Evolutionary conservation across 2,888 invertebrate genomes (phyloP).

Genomic region (Papilio gigon): DNA sequence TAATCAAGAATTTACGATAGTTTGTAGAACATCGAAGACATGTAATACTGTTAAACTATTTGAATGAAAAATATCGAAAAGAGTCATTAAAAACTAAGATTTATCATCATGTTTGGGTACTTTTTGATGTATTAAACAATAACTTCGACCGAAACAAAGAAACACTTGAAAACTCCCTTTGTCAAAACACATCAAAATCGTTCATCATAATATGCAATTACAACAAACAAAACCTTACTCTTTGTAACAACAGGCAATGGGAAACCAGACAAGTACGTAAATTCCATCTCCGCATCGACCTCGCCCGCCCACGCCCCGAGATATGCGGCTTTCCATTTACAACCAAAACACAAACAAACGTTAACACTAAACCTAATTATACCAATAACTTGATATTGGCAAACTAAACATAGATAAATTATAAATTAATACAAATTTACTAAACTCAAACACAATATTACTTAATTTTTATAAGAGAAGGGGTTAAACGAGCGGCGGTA

Average conservation of each 20-base stretch:
- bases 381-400: conserved; percentile 4
- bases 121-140: no score
- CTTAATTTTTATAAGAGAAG: no score
- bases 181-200: no score
- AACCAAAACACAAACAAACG: conserved; percentile 26
- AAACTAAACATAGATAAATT: background rate
- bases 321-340: conserved; percentile 30
- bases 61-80: no score
- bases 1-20: background rate
- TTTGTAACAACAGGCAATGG: conserved; percentile 8
- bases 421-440: no score
- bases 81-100: no score
- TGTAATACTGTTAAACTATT: no score
- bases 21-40: no score
- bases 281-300: conserved; percentile 10
- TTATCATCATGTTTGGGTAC: background rate
- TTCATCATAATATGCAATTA: background rate
- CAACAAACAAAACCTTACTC: background rate
- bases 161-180: no score
- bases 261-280: conserved; percentile 17
- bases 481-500: no score
- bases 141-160: no score
- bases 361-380: conserved; percentile 29
- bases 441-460: background rate
- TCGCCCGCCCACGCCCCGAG: conserved; percentile 16